Conservation (phyloP, 30 jellyfish, hydroid and myxozoan species). For the Mastigias papua region DNA sequence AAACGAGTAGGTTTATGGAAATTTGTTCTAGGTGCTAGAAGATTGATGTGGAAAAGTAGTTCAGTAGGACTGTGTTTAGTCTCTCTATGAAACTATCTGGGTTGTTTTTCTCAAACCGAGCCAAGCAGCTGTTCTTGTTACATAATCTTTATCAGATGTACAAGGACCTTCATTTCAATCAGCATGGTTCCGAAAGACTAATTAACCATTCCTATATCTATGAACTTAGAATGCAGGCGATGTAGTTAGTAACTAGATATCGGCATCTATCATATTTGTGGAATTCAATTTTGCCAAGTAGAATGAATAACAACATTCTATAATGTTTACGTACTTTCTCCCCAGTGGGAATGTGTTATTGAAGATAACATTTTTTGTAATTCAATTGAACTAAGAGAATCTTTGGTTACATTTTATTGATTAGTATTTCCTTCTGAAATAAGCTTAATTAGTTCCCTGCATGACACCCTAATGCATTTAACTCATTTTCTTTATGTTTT, state of each 20-base stretch:
- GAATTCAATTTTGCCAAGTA: background rate
- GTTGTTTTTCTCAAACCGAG: no score
- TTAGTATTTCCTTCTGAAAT: constrained; percentile 23
- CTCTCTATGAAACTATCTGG: no score
- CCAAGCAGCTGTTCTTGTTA: no score
- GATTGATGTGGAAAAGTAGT: no score
- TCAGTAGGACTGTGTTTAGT: no score
- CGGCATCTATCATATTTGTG: background rate
- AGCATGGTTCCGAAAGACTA: background rate
- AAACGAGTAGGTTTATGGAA: no score
- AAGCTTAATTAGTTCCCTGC: constrained; percentile 16
- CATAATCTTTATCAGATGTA: no score
- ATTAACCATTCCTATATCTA: background rate
- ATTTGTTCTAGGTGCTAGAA: no score
- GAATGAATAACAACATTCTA: background rate
- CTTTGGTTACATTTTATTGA: constrained; percentile 27
- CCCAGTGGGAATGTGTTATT: background rate
- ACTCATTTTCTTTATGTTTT: background rate
- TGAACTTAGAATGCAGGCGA: background rate
- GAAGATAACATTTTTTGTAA: background rate
- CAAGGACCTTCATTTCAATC: background rate
- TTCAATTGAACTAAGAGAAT: background rate
- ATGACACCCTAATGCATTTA: constrained; percentile 4
- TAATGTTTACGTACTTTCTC: constrained; percentile 2
- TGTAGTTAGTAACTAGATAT: no score